Evolutionary conservation across 2,113 vertebrate genomes (phyloP).

Genomic region (Actenoides lindsayi): DNA sequence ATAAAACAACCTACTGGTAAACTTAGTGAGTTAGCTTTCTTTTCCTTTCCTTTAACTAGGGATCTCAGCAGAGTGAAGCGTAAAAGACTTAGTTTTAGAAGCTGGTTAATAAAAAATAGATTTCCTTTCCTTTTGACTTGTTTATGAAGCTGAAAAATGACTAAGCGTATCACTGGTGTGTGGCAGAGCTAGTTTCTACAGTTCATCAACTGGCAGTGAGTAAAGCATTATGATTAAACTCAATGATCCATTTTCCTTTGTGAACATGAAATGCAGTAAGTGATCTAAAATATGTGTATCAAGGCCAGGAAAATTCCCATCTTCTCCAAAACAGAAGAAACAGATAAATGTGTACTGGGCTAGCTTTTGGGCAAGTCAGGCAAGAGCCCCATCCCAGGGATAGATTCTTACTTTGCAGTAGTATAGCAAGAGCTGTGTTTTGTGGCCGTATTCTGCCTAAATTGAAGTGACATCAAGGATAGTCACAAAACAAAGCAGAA

Average conservation of each 20-base stretch:
- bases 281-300: neutral
- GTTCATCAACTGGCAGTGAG: slow-evolving; percentile 51
- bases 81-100: slow-evolving; percentile 71
- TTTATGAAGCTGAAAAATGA: slow-evolving; percentile 75
- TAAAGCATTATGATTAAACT: slow-evolving; percentile 33
- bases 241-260: slow-evolving; percentile 1
- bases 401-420: neutral
- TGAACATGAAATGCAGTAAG: neutral
- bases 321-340: neutral
- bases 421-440: neutral
- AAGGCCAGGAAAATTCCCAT: neutral
- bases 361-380: neutral
- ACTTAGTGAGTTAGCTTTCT: slow-evolving; percentile 66
- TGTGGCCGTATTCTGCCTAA: neutral
- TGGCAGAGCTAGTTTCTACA: slow-evolving; percentile 70
- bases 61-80: slow-evolving; percentile 51
- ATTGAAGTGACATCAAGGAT: neutral
- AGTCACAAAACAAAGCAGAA: neutral
- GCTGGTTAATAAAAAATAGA: slow-evolving; percentile 78
- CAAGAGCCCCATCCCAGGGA: neutral
- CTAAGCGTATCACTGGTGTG: slow-evolving; percentile 51
- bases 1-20: slow-evolving; percentile 71
- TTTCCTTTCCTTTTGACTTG: slow-evolving; percentile 73
- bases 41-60: slow-evolving; percentile 50
- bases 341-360: neutral